Evolutionary conservation across 2,888 invertebrate species (phyloP), one percentile per base, ranked within the genome.

Genomic region (Sclerodermus sp.): DNA sequence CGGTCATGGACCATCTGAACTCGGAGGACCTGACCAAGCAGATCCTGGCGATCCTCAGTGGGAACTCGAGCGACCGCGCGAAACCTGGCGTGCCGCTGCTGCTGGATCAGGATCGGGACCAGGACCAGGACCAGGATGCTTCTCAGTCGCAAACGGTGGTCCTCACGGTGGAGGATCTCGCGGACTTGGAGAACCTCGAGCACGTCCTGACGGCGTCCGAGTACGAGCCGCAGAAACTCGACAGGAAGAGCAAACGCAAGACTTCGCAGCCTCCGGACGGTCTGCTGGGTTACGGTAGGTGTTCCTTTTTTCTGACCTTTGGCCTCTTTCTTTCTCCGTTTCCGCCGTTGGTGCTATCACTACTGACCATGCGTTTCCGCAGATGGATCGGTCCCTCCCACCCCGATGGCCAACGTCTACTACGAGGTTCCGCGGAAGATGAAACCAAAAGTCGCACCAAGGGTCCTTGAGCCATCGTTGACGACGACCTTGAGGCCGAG

Each of bases 221-320:
- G 10, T 74, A 73, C 49, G 74, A 74, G 32, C 67, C 74, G 1
- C 65, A 68, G 45, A 70, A 66, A 40, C 61, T 73, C 41, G 51
- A 57, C 18, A 49, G 42, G 12, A 62, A 51, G 29, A 39, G 23
- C 10, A 57, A 58, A 38, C 47, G 37, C 12, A 56, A 55, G 47
- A 42, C 29, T 14, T 8, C 3, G 2, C 42, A 42, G 9, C n/a
- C 16, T 6, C 15, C 39, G 39, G 15, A 39, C 8, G 12, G 14
- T 39, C 13, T 4, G 4, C 13, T 8, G 12, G 12, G 34, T 34
- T n/a, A 34, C 10, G 4, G 4, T 23, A n/a, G n/a, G n/a, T n/a
- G n/a, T n/a, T n/a, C n/a, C n/a, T n/a, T n/a, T n/a, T n/a, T n/a
- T n/a, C n/a, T n/a, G n/a, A n/a, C n/a, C n/a, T n/a, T n/a, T n/a